Base-by-base conservation (phyloP, 2,113 vertebrate genomes). In the Syngnathus typhle region DNA sequence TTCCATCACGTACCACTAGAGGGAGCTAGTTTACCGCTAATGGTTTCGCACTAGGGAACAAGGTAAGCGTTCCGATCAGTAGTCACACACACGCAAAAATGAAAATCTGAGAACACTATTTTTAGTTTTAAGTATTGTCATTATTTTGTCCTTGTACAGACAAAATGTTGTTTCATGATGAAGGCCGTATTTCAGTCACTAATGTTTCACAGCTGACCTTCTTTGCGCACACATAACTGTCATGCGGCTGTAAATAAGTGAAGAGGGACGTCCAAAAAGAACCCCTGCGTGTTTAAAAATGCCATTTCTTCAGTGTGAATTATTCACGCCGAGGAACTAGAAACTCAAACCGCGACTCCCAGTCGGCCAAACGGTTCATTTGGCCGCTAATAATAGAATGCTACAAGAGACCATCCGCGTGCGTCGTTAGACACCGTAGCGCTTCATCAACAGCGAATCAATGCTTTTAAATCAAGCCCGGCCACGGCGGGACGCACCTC, bases 401-500 rank as follows among this genome's bases (percentile, higher is more conserved):
- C 21, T 21, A 21, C 19, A 39, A 19, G 37, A 39, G 56, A 37
- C 18, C 7, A 32, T 32, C 27, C 6, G 59, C 21, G 37, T 21
- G 36, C 38, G 19, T 21, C 37, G 59, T 41, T 21, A 61, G 15
- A 43, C 39, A 16, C n/a, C 5, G 11, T 43, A 23, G 39, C 60
- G 37, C 67, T 68, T 84, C 67, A 82, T 85, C 81, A 79, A 46
- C 79, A 72, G 64, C 36, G 74, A 75, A 86, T 86, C 86, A 78
- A 83, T 86, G 61, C 15, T 66, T 83, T 76, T 76, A 81, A 84
- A 83, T 84, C 82, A 83, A 69, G 70, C 64, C 49, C 58, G 62
- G 66, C 75, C 60, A 58, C 9, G 13, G 66, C 19, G 13, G 70
- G 69, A 82, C 67, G 82, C 70, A 70, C 64, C 76, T 64, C 46